These are phyloP conservation scores for Agriopis leucophaearia DNA, from an alignment of 2,888 invertebrate species.

Conservation along the genomic window DNA sequence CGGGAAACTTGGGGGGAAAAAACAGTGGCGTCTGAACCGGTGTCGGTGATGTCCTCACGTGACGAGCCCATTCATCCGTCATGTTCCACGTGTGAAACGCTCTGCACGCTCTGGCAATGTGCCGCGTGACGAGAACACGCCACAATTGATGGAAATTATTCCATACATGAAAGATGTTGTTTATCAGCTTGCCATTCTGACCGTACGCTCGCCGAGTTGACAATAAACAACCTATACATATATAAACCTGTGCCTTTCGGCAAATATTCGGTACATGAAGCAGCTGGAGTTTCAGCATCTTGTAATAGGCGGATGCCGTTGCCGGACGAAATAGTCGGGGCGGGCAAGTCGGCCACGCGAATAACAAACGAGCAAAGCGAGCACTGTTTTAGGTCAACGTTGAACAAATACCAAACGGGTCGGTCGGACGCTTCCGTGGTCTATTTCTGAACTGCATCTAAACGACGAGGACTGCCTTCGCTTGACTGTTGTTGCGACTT, in stretches of 20 bases:
- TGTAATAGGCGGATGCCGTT: slow-evolving; percentile 51
- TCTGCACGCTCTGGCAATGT: slow-evolving; percentile 74
- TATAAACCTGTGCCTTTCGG: neutral
- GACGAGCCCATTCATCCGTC: slow-evolving; percentile 79
- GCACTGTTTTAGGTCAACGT: slow-evolving; percentile 86
- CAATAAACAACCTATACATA: slow-evolving; percentile 19
- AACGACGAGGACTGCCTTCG: slow-evolving; percentile 72
- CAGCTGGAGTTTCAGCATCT: slow-evolving; percentile 25
- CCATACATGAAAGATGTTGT: slow-evolving; percentile 51
- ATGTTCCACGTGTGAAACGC: slow-evolving; percentile 72
- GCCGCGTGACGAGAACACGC: slow-evolving; percentile 75
- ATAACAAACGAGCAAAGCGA: slow-evolving; percentile 85
- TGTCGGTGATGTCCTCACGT: slow-evolving; percentile 57
- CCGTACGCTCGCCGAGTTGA: slow-evolving; percentile 3
- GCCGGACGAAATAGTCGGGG: slow-evolving; percentile 57
- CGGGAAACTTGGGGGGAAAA: slow-evolving; percentile 27
- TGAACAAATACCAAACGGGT: slow-evolving; percentile 87
- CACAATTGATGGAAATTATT: slow-evolving; percentile 63
- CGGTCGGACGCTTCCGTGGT: slow-evolving; percentile 84
- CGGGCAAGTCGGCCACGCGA: slow-evolving; percentile 74
- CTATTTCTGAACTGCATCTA: slow-evolving; percentile 84
- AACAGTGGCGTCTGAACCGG: slow-evolving; percentile 28
- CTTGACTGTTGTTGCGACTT: slow-evolving; percentile 66
- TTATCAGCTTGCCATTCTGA: slow-evolving; percentile 44
- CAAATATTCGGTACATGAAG: slow-evolving; percentile 10